Percentiles rank a stretch among this genome's conserved stretches.
phyloP scores from a whole-genome alignment of 2,113 vertebrate species.

The Apus apus region DNA sequence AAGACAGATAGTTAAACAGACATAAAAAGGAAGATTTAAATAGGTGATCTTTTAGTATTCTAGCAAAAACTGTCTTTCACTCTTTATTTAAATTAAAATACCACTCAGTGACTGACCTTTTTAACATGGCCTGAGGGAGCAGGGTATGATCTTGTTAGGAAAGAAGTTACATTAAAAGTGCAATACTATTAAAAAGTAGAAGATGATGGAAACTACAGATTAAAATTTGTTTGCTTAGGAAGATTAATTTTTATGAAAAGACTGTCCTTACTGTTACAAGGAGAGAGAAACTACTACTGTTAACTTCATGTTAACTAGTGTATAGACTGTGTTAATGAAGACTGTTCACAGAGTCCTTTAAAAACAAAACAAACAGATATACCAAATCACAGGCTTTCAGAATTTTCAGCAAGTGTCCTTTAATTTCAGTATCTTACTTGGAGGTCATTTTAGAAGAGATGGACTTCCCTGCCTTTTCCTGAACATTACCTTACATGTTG shows the following conservation, averaged over 20 bases:
- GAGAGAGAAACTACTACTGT: not conserved
- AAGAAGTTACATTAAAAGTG: constrained; percentile 54
- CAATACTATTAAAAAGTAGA: constrained; percentile 39
- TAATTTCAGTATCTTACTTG: not conserved
- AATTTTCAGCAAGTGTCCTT: not conserved
- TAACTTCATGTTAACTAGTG: not conserved
- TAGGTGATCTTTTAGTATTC: constrained; percentile 55
- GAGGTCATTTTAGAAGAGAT: not conserved
- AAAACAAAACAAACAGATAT: not conserved
- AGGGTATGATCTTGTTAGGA: constrained; percentile 58
- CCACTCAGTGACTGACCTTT: constrained; percentile 69
- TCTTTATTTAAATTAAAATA: constrained; percentile 72
- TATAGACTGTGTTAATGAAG: not conserved
- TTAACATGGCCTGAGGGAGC: constrained; percentile 68
- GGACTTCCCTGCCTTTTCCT: not conserved
- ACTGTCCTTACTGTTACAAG: not conserved
- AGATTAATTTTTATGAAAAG: constrained; percentile 35
- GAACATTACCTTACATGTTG: not conserved
- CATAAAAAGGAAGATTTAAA: constrained; percentile 58
- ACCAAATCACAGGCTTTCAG: not conserved
- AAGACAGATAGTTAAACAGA: constrained; percentile 53
- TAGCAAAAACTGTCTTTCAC: constrained; percentile 48
- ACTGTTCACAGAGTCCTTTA: not conserved
- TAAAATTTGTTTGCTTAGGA: constrained; percentile 44
- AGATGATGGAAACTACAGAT: not conserved